phyloP scores from a whole-genome alignment of 1,140 invertebrate species.

The Tetranychus urticae region DNA sequence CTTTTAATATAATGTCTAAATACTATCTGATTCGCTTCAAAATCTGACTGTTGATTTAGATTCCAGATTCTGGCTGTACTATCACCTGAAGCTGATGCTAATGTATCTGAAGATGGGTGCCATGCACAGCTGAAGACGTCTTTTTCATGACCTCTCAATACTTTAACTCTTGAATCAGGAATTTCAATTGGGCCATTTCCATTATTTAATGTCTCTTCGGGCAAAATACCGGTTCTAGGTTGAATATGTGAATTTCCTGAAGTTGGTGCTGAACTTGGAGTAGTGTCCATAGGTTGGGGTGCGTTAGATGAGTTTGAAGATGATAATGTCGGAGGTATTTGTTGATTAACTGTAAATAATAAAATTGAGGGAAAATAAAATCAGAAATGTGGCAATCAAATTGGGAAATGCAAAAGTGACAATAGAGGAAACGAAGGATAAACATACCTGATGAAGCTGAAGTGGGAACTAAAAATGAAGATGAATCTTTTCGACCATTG shows the following conservation, averaged over 20 bases:
- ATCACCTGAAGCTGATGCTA: conserved; percentile 93
- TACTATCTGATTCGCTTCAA: conserved; percentile 58
- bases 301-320: not conserved
- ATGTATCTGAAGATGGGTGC: conserved; percentile 86
- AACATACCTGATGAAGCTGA: too few species aligned
- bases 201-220: not conserved
- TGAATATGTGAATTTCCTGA: not conserved
- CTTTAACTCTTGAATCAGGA: conserved; percentile 73
- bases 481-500: too few species aligned
- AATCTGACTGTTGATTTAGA: conserved; percentile 55
- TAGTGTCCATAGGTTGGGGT: not conserved
- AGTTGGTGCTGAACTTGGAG: not conserved
- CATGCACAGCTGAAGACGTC: conserved; percentile 99
- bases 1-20: conserved; percentile 89
- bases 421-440: too few species aligned
- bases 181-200: conserved; percentile 41
- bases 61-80: conserved; percentile 97
- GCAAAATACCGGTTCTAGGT: too few species aligned
- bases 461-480: too few species aligned
- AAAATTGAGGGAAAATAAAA: too few species aligned
- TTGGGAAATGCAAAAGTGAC: too few species aligned
- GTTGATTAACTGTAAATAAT: not conserved
- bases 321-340: not conserved
- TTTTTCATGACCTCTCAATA: conserved; percentile 82
- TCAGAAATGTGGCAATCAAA: too few species aligned